Evolutionary conservation across 2,113 vertebrate genomes (phyloP).

Genomic region (Isichthys henryi): DNA sequence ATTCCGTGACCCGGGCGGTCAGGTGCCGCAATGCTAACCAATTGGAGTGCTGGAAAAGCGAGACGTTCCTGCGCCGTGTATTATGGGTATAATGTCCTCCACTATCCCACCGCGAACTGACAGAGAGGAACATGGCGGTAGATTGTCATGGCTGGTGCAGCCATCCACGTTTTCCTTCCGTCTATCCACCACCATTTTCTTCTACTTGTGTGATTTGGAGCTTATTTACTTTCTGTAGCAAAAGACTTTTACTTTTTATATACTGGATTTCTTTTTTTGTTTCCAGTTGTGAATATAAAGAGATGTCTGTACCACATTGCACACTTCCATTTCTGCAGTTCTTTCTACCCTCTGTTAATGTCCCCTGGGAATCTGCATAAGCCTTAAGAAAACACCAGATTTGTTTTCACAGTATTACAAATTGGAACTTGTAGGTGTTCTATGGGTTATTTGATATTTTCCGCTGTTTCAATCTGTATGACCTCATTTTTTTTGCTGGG

Average conservation of each 20-base stretch:
- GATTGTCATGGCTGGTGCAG: constrained; percentile 8
- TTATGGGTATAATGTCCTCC: constrained; percentile 29
- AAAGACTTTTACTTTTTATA: constrained; percentile 27
- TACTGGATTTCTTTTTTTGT: constrained; percentile 38
- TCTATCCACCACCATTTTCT: neutral
- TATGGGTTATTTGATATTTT: constrained; percentile 49
- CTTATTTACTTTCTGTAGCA: constrained; percentile 39
- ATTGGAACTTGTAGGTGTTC: constrained; percentile 54
- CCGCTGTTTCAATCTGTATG: constrained; percentile 49
- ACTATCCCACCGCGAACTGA: constrained; percentile 23
- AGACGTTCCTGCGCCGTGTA: constrained; percentile 21
- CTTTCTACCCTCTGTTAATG: constrained; percentile 39
- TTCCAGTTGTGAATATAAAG: constrained; percentile 37
- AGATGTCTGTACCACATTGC: constrained; percentile 35
- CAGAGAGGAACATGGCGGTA: constrained; percentile 24
- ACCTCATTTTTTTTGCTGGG: constrained; percentile 45
- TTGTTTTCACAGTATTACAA: constrained; percentile 42
- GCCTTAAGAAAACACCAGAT: constrained; percentile 60
- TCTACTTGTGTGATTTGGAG: constrained; percentile 9
- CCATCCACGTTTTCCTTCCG: constrained; percentile 8
- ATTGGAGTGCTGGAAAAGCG: constrained; percentile 30
- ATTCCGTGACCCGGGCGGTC: constrained; percentile 43
- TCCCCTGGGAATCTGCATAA: constrained; percentile 49
- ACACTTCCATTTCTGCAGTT: constrained; percentile 38
- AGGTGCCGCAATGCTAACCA: constrained; percentile 41